Conservation (phyloP, 2,113 vertebrate species). For the Hiodon tergisus region DNA sequence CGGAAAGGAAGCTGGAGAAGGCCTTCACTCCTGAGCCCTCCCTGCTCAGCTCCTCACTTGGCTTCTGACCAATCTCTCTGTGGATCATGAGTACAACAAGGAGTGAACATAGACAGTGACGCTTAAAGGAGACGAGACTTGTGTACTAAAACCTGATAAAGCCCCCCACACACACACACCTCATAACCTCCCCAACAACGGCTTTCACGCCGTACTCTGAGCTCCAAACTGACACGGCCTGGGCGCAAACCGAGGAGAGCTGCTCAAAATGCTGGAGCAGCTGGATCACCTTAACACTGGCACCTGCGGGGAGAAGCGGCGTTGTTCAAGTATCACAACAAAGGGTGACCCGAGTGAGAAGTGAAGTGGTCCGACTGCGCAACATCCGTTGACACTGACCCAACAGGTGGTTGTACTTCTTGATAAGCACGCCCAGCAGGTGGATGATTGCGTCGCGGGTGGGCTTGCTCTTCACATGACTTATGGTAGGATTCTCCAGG, state of each 20-base stretch:
- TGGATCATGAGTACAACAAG: not conserved
- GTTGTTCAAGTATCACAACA: not conserved
- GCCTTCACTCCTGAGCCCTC: constrained; percentile 76
- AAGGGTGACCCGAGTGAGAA: not conserved
- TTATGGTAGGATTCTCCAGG: constrained; percentile 81
- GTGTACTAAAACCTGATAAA: not conserved
- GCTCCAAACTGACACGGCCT: constrained; percentile 79
- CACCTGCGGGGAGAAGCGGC: constrained; percentile 56
- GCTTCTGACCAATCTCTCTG: constrained; percentile 90
- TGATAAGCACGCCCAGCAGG: constrained; percentile 76
- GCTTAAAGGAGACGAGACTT: not conserved
- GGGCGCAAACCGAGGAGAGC: constrained; percentile 75
- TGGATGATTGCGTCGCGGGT: constrained; percentile 73
- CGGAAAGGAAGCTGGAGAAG: constrained; percentile 77
- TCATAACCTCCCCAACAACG: constrained; percentile 85
- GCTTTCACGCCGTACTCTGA: constrained; percentile 80
- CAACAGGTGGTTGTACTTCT: constrained; percentile 79
- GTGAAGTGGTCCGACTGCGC: not conserved
- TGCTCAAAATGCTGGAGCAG: constrained; percentile 93
- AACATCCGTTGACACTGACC: constrained; percentile 61
- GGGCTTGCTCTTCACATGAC: constrained; percentile 74
- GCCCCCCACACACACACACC: constrained; percentile 55
- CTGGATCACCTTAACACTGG: constrained; percentile 84
- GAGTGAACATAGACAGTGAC: not conserved
- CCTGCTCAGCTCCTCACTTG: constrained; percentile 74